Percentiles rank a stretch among this genome's conserved stretches.
Conservation (phyloP, 2,888 invertebrate genomes). For the Vesta saturnalis region DNA sequence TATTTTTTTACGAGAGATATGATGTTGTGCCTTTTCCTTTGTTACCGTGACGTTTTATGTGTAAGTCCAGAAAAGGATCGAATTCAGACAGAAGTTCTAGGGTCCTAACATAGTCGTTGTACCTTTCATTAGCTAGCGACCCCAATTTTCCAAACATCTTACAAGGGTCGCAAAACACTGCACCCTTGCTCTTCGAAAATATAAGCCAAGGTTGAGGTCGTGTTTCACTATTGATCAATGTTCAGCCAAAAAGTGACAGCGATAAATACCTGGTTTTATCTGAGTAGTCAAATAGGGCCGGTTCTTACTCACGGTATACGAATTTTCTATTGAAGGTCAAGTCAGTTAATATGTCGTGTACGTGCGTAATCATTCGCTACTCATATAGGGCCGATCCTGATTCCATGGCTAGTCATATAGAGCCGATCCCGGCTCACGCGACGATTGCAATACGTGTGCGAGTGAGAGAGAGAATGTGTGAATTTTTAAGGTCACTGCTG, state of each 20-base stretch:
- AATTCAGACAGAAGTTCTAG: slow-evolving; percentile 49
- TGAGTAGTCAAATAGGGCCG: too few relatives aligned
- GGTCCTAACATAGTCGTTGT: slow-evolving; percentile 38
- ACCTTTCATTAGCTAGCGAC: background rate
- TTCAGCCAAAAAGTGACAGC: background rate
- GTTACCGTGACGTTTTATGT: slow-evolving; percentile 1
- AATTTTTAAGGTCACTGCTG: too few relatives aligned
- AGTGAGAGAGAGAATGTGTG: too few relatives aligned
- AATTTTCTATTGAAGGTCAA: too few relatives aligned
- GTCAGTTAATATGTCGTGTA: too few relatives aligned
- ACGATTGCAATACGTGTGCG: too few relatives aligned
- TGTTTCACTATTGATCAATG: background rate
- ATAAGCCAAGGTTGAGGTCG: background rate
- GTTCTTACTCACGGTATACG: too few relatives aligned
- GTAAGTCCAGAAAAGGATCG: slow-evolving; percentile 44
- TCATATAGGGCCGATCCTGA: too few relatives aligned
- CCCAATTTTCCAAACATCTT: background rate
- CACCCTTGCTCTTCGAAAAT: background rate
- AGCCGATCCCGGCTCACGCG: too few relatives aligned
- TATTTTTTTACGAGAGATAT: slow-evolving; percentile 1
- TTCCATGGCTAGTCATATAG: too few relatives aligned
- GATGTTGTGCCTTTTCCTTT: background rate
- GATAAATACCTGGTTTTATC: background rate
- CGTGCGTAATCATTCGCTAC: too few relatives aligned
- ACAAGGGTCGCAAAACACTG: background rate